Evolutionary conservation across 2,113 vertebrate genomes (phyloP).

Genomic region (Epinephelus lanceolatus): DNA sequence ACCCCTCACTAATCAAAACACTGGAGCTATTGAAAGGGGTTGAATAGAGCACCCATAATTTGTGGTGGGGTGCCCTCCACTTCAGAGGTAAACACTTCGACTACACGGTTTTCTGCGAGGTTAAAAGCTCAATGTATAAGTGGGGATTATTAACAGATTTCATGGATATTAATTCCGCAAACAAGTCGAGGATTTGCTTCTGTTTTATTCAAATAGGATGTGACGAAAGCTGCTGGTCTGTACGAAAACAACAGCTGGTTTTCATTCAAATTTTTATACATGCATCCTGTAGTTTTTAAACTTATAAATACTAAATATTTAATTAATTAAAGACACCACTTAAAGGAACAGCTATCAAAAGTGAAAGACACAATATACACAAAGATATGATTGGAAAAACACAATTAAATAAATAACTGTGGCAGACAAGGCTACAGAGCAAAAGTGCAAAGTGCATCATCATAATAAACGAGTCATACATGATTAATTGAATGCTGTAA

Average conservation of each 20-base stretch:
- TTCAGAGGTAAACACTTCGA: background rate
- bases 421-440: background rate
- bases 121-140: background rate
- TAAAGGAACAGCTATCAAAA: background rate
- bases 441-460: constrained; percentile 36
- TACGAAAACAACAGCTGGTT: background rate
- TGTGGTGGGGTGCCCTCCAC: background rate
- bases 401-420: background rate
- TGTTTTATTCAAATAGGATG: constrained; percentile 2
- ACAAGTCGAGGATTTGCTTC: background rate
- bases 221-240: background rate
- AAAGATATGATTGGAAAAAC: background rate
- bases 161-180: too few species aligned
- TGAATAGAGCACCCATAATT: constrained; percentile 1
- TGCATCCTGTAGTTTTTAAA: background rate
- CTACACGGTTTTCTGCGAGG: background rate
- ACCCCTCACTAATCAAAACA: constrained; percentile 62
- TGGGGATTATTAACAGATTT: background rate
- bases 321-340: too few species aligned
- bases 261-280: constrained; percentile 2
- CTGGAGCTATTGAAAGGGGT: background rate
- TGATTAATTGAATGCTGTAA: background rate
- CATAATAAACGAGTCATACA: constrained; percentile 11
- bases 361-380: background rate
- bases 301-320: background rate